Evolutionary conservation across 1,140 invertebrate genomes (phyloP), one percentile per base, ranked within the genome.

Genomic region (Trichoplusia ni): DNA sequence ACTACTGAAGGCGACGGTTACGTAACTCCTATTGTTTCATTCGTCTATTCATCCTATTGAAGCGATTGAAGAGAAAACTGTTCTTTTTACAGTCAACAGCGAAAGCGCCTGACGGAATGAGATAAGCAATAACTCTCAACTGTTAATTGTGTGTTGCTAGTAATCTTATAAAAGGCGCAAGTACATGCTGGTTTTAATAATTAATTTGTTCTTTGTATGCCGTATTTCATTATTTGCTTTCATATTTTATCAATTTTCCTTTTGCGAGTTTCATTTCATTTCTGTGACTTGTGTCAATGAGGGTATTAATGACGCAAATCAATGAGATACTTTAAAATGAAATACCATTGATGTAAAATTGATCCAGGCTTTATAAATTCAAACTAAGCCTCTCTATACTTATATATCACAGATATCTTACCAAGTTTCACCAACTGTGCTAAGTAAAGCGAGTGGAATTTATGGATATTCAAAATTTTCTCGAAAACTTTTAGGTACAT

Each of bases 91-190:
- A 40, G 51, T 31, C 16, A 5, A 23, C 31, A 56, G 37, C 27
- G 29, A 31, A 40, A 65, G 63, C 65, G 65, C 71, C 71, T 67
- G 64, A 25, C 40, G 47, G 40, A 51, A 47, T 27, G 21, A 33
- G 67, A 73, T 73, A 69, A 73, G 71, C 67, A 70, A 73, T 47
- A 38, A 31, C 37, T 58, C 38, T 21, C 8, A 13, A 35, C 18
- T 58, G 56, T 46, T 56, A 58, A 58, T 58, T 58, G 54, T 44
- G 33, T 29, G 37, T 40, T 42, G 54, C 54, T 58, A 46, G 19
- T 13, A 60, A 19, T 60, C 14, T 37, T 25, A 46, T 53, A 60
- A 38, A 27, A 54, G 60, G 69, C 60, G 53, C 14, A 44, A 23
- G 6, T 37, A 27, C 35, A 23, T 42, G 18, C 21, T 44, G 35